Evolutionary conservation across 1,140 invertebrate genomes (phyloP).

Genomic region (Plutomurus gul): DNA sequence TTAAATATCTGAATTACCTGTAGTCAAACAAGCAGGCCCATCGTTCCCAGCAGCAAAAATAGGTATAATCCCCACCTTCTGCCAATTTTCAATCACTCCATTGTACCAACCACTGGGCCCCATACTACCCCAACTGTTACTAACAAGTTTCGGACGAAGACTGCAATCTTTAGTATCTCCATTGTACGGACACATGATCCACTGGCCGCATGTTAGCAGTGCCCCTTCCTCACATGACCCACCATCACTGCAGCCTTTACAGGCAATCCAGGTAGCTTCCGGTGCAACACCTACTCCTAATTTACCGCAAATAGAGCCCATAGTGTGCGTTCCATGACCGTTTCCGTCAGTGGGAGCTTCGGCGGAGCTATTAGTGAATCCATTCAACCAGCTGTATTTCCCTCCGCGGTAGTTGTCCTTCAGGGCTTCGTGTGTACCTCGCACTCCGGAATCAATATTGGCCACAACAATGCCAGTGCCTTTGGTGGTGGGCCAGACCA

Average conservation of each 20-base stretch:
- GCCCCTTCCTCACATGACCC: not conserved
- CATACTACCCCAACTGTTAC: conserved; percentile 33
- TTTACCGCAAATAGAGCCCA: not conserved
- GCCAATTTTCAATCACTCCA: conserved; percentile 4
- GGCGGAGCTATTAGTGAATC: not conserved
- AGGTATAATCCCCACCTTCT: conserved; percentile 20
- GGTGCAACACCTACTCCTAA: conserved; percentile 25
- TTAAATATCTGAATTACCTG: no score
- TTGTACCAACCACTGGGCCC: not conserved
- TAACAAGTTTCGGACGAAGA: not conserved
- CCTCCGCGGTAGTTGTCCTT: not conserved
- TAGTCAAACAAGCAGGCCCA: not conserved
- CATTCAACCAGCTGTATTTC: not conserved
- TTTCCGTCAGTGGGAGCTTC: not conserved
- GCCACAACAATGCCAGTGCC: not conserved
- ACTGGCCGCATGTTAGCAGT: conserved; percentile 33
- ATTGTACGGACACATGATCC: conserved; percentile 11
- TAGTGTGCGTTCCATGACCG: conserved; percentile 30
- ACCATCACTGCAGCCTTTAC: not conserved
- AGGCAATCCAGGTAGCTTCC: not conserved
- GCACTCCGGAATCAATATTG: conserved; percentile 8
- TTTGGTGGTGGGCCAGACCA: not conserved
- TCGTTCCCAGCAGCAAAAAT: not conserved
- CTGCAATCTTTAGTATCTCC: not conserved
- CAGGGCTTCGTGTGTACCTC: not conserved